Percentiles rank a stretch among this genome's conserved stretches.
Evolutionary conservation across 2,888 invertebrate genomes (phyloP).

Genomic region (Diarsia dahlii): DNA sequence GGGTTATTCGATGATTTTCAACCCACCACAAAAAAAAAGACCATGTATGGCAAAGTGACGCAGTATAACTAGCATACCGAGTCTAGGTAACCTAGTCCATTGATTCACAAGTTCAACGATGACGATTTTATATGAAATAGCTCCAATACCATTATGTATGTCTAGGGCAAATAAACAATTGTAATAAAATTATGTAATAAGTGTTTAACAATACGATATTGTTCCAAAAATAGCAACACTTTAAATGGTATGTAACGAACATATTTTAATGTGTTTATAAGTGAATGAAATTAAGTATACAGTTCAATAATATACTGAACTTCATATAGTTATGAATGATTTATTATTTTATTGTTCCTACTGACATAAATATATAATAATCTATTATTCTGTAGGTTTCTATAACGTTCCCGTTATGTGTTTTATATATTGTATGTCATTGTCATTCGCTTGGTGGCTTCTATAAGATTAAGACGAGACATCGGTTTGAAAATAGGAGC

Average conservation of each 20-base stretch:
- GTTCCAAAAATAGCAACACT: slow-evolving; percentile 55
- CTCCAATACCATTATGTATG: slow-evolving; percentile 30
- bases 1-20: no score
- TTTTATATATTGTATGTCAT: not conserved
- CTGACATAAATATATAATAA: slow-evolving; percentile 43
- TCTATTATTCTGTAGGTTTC: slow-evolving; percentile 1
- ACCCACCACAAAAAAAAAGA: no score
- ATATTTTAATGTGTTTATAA: slow-evolving; percentile 11
- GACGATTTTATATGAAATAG: not conserved
- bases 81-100: no score
- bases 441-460: not conserved
- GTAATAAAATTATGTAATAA: slow-evolving; percentile 53
- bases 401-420: slow-evolving; percentile 6
- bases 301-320: slow-evolving; percentile 32
- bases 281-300: slow-evolving; percentile 41
- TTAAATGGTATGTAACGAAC: slow-evolving; percentile 4
- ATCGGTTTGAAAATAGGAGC: not conserved
- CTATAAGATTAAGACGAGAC: not conserved
- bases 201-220: slow-evolving; percentile 53
- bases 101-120: not conserved
- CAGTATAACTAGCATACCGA: no score
- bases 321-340: slow-evolving; percentile 41
- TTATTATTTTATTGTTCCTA: slow-evolving; percentile 36
- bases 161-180: slow-evolving; percentile 51
- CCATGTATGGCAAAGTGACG: no score